These are phyloP conservation scores for Colletes collaris DNA, from an alignment of 2,888 invertebrate genomes.

Conservation along the genomic window DNA sequence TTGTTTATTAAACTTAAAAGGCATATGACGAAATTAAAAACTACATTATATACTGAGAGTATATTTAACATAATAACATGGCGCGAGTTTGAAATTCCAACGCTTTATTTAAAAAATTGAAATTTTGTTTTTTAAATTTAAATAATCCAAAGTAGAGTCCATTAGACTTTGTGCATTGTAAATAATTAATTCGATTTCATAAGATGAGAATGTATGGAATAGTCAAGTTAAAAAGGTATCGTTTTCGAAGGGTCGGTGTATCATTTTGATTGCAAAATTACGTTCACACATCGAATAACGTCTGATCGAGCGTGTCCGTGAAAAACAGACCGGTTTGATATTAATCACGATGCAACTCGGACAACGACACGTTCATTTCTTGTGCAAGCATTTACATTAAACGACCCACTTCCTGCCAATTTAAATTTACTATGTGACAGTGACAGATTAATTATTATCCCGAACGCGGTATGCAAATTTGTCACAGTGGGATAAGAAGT, in stretches of 20 bases:
- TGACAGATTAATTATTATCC: conserved; percentile 48
- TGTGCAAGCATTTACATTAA: conserved; percentile 46
- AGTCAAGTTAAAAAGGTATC: too few species aligned
- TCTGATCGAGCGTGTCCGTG: conserved; percentile 25
- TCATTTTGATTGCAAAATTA: not conserved
- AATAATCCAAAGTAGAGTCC: too few species aligned
- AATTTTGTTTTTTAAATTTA: too few species aligned
- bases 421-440: conserved; percentile 47
- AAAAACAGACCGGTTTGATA: conserved; percentile 23
- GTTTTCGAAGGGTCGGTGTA: not conserved
- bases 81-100: too few species aligned
- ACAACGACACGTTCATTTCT: conserved; percentile 34
- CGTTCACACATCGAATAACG: not conserved
- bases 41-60: too few species aligned
- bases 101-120: too few species aligned
- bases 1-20: too few species aligned
- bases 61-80: too few species aligned
- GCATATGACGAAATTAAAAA: too few species aligned
- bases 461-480: conserved; percentile 28
- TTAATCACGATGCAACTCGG: conserved; percentile 36
- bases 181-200: too few species aligned
- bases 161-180: too few species aligned
- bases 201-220: too few species aligned
- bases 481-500: conserved; percentile 19
- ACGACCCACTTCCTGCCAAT: conserved; percentile 40